phyloP scores from a whole-genome alignment of 2,797 vertebrate species.

The Cuniculus paca region DNA sequence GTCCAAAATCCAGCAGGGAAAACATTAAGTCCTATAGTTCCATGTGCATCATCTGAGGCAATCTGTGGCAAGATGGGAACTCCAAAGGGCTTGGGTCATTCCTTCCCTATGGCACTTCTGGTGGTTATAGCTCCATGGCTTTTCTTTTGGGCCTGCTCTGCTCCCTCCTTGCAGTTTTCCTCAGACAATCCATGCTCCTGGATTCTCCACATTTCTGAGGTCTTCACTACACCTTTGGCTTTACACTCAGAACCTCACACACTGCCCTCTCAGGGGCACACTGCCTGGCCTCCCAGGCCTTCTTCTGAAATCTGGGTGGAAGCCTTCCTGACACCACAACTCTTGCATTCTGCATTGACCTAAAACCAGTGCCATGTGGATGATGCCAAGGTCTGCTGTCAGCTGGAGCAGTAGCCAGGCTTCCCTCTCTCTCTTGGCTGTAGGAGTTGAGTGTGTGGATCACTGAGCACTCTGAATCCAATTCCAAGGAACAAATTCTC shows the following conservation, averaged over 20 bases:
- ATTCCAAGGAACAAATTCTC: neutral
- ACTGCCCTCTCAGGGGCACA: neutral
- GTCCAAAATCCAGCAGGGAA: neutral
- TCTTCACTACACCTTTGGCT: neutral
- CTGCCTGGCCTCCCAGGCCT: neutral
- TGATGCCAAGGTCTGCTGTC: neutral
- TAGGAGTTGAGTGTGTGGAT: neutral
- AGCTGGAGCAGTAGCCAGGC: neutral
- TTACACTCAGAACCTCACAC: neutral
- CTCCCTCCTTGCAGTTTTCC: neutral
- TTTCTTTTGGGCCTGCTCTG: neutral
- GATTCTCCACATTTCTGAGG: neutral
- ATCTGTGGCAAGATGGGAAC: neutral
- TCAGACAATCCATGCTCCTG: neutral
- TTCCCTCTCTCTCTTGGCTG: neutral
- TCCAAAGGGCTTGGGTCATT: neutral
- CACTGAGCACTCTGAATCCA: neutral
- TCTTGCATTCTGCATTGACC: neutral
- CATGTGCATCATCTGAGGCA: neutral
- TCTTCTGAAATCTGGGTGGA: neutral
- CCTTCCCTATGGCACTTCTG: neutral
- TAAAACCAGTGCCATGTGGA: neutral
- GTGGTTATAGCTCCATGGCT: neutral
- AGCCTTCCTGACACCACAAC: neutral
- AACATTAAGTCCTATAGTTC: neutral